Evolutionary conservation across 2,113 vertebrate genomes (phyloP).

Genomic region (Tragulus kanchil): DNA sequence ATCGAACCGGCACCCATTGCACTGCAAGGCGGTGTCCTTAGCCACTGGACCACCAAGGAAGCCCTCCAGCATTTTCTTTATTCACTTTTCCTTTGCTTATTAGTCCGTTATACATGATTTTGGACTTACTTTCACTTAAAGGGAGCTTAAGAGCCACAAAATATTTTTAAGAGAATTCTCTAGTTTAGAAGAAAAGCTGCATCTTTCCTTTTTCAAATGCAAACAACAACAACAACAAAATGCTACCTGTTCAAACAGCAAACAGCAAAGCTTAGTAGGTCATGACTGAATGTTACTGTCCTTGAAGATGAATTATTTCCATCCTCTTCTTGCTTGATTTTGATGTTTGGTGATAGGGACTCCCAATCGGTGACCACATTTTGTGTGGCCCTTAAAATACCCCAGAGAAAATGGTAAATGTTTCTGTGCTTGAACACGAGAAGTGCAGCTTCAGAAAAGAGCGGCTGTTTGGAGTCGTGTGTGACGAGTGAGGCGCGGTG

Average conservation of each 20-base stretch:
- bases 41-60: too few relatives aligned
- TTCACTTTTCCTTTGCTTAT: background rate
- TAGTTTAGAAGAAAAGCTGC: background rate
- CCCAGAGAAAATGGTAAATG: background rate
- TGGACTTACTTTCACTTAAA: slow-evolving; percentile 31
- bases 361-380: background rate
- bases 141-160: background rate
- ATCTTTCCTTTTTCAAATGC: background rate
- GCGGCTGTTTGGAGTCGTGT: background rate
- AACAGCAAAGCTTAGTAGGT: background rate
- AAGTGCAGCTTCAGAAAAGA: background rate
- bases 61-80: too few relatives aligned
- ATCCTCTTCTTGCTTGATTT: background rate
- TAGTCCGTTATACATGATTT: slow-evolving; percentile 2
- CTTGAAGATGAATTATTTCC: background rate
- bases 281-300: background rate
- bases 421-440: background rate
- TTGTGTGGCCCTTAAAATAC: background rate
- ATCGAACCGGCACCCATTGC: too few relatives aligned
- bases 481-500: background rate
- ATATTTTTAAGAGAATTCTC: background rate
- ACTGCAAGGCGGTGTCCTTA: too few relatives aligned
- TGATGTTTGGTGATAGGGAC: background rate
- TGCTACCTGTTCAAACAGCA: background rate
- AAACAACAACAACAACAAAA: background rate